Evolutionary conservation across 2,888 invertebrate species (phyloP), one percentile per base, ranked within the genome.

Genomic region (Rhimphoctona megacephalus): DNA sequence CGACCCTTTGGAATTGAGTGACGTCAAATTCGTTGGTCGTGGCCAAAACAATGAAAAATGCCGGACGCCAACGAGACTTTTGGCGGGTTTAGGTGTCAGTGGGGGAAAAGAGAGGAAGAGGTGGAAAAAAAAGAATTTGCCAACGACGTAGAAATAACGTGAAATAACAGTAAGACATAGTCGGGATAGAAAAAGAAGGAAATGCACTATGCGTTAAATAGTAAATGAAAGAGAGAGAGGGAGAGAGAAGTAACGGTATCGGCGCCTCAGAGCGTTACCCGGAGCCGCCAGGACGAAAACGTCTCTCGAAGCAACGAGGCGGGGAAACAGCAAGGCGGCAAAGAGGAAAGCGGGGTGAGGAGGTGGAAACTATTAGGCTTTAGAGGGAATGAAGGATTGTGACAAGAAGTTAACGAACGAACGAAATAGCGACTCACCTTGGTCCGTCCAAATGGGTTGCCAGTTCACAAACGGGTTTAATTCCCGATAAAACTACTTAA

Each of bases 361-460:
- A 19, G 61, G 33, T 54, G n/a, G 67, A 83, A 79, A 57, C 43
- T 49, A 81, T 72, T 36, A 72, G 67, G 78, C 70, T 49, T 79
- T 81, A 36, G 61, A 54, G 54, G 22, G 81, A 67, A 81, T 95
- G 95, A 95, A 95, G 95, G 95, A 95, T 93, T 95, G 95, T 92
- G 81, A 89, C 88, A 87, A 89, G 85, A 85, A 83, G 81, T 87
- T 49, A 43, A 90, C 93, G 92, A 93, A 94, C 94, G 92, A 93
- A 90, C 90, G 93, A 95, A 95, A 95, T 95, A 95, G 93, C 92
- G 90, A 92, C 95, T 94, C 96, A 97, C 97, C 96, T 97, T 96
- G 97, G 97, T 97, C 96, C 97, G 97, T 97, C 96, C 96, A 96
- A 96, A 96, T 96, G 96, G 96, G 96, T 96, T 95, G 95, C 95